Evolutionary conservation across 2,888 invertebrate genomes (phyloP), one percentile per base, ranked within the genome.

Genomic region (Lacanobia wlatinum): DNA sequence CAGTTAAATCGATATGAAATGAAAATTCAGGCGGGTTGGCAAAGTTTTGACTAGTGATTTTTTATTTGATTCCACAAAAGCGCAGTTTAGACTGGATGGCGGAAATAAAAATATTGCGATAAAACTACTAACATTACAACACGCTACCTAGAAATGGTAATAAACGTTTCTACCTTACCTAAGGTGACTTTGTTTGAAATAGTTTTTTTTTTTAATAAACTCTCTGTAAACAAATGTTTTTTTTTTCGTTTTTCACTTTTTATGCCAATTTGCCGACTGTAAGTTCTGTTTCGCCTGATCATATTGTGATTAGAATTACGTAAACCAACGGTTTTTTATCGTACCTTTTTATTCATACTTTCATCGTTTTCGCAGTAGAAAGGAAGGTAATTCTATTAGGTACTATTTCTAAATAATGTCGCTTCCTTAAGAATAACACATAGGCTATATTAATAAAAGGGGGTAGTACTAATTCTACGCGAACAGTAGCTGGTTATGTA

Each of bases 51-150:
- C 34, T 63, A 16, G 23, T 34, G n/a, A 52, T 66, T 61, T 28
- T 66, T 78, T 70, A 53, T 68, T 68, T 46, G 14, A 61, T 58
- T 64, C 34, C 18, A 34, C 48, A 46, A 76, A 80, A 58, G 55
- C 23, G 46, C 71, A 64, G 50, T 59, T 66, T 62, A 58, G 43
- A 50, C 38, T 61, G 34, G 34, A 34, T 34, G n/a, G 56, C 40
- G 38, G 73, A 52, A 67, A 81, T 73, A 82, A 82, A 81, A 80
- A 73, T 73, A 81, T 66, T 65, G 56, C 65, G 14, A 76, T 76
- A 68, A 76, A 80, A 76, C 73, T 81, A 61, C 65, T 61, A 62
- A 70, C 65, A 80, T 76, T 58, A 76, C 66, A 61, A 75, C 77
- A 81, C 82, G 82, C 78, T 73, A 77, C 73, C 63, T 55, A 73